These are phyloP conservation scores for Melanophora roralis DNA, from an alignment of 2,888 invertebrate genomes.

Conservation along the genomic window DNA sequence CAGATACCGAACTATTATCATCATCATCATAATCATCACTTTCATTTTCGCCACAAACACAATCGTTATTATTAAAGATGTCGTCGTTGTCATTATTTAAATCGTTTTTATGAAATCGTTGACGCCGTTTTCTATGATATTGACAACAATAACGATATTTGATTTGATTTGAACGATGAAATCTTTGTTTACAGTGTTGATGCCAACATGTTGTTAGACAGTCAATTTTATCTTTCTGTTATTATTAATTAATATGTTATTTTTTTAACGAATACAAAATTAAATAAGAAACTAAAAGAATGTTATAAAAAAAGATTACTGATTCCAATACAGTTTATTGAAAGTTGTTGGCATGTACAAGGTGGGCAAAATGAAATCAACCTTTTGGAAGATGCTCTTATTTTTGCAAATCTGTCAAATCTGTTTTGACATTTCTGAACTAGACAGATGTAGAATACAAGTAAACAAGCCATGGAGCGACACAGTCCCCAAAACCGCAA, in stretches of 20 bases:
- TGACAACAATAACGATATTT: conserved; percentile 48
- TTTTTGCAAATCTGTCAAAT: too few species aligned
- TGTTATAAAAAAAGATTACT: background rate
- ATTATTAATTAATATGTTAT: conserved; percentile 51
- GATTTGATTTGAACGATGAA: conserved; percentile 40
- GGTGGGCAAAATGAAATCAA: too few species aligned
- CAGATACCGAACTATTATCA: conserved; percentile 68
- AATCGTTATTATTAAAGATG: conserved; percentile 48
- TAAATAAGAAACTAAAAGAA: conserved; percentile 14
- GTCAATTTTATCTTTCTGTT: conserved; percentile 37
- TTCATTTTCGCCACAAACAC: conserved; percentile 65
- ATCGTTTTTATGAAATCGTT: conserved; percentile 36
- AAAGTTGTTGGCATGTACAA: background rate
- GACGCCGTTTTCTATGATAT: conserved; percentile 50
- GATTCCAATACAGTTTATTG: conserved; percentile 22
- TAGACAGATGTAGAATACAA: too few species aligned
- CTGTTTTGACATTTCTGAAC: too few species aligned
- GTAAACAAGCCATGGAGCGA: too few species aligned
- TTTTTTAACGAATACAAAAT: conserved; percentile 1
- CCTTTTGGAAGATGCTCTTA: too few species aligned
- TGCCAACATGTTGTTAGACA: conserved; percentile 49
- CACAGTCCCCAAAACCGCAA: too few species aligned
- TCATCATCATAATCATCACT: conserved; percentile 18
- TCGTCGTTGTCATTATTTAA: conserved; percentile 40
- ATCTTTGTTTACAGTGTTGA: conserved; percentile 42